phyloP scores from a whole-genome alignment of 2,113 vertebrate species.

The Pterophyllum scalare region DNA sequence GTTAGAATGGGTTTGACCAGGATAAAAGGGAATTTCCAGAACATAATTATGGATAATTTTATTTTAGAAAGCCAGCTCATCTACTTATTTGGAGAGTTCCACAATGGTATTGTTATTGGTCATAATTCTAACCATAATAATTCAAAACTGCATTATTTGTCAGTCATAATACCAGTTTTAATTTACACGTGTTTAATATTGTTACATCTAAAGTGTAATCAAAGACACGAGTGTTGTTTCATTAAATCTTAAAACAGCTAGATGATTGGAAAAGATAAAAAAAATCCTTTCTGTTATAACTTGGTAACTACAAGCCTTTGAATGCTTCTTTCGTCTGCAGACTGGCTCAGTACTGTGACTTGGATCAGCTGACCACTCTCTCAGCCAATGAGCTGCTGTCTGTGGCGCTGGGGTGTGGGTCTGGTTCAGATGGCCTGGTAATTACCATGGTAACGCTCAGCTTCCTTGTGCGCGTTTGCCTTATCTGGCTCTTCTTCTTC shows the following conservation, averaged over 20 bases:
- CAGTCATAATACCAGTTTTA: fast-evolving
- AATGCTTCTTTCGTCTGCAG: constrained; percentile 73
- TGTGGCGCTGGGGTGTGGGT: constrained; percentile 88
- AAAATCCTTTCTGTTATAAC: no score
- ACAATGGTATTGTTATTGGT: neutral
- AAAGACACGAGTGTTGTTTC: no score
- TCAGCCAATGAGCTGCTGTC: constrained; percentile 88
- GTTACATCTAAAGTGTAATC: neutral
- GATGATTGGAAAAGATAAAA: no score
- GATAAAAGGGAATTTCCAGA: neutral
- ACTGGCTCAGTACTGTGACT: constrained; percentile 90
- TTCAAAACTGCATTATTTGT: neutral
- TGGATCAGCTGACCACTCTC: constrained; percentile 88
- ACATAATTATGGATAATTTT: neutral
- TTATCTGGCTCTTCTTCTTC: constrained; percentile 99
- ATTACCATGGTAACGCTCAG: constrained; percentile 93
- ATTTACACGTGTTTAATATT: neutral
- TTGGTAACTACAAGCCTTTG: neutral
- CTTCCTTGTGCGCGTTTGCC: constrained; percentile 92
- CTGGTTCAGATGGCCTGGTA: constrained; percentile 85
- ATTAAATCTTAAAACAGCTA: neutral
- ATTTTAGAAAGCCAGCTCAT: fast-evolving
- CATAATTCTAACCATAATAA: neutral
- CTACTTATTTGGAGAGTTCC: neutral
- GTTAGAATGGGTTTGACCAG: neutral